Percentiles rank a stretch among this genome's conserved stretches.
Conservation (phyloP, 1,140 invertebrate genomes). For the Brachionus paranguensis region DNA sequence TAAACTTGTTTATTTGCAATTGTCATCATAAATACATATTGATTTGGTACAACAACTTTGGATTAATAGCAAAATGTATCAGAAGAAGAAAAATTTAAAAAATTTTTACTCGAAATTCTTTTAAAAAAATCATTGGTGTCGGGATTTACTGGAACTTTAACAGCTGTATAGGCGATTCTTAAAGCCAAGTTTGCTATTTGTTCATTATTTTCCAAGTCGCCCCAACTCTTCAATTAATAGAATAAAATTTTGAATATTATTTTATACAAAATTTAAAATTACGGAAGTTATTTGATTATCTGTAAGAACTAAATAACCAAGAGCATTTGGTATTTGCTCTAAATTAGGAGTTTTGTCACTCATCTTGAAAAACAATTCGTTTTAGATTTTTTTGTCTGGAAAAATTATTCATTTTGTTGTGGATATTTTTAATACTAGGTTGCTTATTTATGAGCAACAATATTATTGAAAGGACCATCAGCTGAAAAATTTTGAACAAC, state of each 20-base stretch:
- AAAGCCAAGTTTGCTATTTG: neutral
- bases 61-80: neutral
- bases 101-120: slow-evolving; percentile 37
- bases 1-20: slow-evolving; percentile 36
- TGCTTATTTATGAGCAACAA: neutral
- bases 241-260: neutral
- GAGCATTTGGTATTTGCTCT: slow-evolving; percentile 24
- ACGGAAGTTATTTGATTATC: slow-evolving; percentile 4
- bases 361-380: neutral
- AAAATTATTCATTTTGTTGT: neutral
- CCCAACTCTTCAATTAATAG: slow-evolving; percentile 2
- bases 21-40: slow-evolving; percentile 38
- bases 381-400: neutral
- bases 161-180: slow-evolving; percentile 32
- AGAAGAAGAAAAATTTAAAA: neutral
- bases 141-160: slow-evolving; percentile 38
- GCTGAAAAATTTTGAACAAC: neutral
- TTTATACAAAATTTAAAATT: neutral
- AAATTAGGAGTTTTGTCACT: slow-evolving; percentile 27
- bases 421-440: neutral
- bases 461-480: neutral
- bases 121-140: slow-evolving; percentile 38
- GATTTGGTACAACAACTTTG: slow-evolving; percentile 7
- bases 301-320: slow-evolving; percentile 24
- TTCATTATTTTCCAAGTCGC: slow-evolving; percentile 32